phyloP scores from a whole-genome alignment of 2,113 vertebrate genomes.

The Procavia capensis region DNA sequence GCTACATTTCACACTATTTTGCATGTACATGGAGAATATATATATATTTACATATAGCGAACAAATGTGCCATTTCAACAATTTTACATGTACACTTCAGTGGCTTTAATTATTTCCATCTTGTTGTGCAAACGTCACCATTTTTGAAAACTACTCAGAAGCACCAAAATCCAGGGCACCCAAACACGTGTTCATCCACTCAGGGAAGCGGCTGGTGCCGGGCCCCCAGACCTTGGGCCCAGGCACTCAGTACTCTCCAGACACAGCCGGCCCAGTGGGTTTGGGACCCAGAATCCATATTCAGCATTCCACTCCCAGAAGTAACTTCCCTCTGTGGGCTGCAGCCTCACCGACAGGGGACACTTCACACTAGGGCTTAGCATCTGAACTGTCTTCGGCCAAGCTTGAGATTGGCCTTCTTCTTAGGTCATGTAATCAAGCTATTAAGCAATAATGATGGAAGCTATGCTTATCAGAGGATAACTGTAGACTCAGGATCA shows the following conservation, averaged over 20 bases:
- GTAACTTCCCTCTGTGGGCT: not conserved
- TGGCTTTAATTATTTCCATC: not conserved
- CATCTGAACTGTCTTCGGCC: not conserved
- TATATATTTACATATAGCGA: too few relatives aligned
- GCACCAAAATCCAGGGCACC: not conserved
- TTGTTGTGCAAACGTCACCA: not conserved
- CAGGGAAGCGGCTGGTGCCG: not conserved
- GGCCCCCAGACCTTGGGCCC: not conserved
- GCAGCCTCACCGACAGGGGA: not conserved
- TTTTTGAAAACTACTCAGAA: not conserved
- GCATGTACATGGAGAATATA: not conserved
- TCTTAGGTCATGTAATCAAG: not conserved
- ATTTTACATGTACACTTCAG: not conserved
- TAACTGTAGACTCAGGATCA: not conserved
- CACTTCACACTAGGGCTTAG: not conserved
- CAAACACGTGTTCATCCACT: not conserved
- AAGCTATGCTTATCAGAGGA: not conserved
- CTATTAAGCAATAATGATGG: conserved; percentile 12
- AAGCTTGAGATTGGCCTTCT: not conserved
- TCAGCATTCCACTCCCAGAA: not conserved
- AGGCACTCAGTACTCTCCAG: not conserved
- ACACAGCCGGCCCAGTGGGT: not conserved
- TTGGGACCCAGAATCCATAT: not conserved
- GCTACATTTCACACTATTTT: not conserved
- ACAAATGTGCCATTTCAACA: not conserved